Evolutionary conservation across 1,140 invertebrate species (phyloP).

Genomic region (Ceratoteleas bidentatus): DNA sequence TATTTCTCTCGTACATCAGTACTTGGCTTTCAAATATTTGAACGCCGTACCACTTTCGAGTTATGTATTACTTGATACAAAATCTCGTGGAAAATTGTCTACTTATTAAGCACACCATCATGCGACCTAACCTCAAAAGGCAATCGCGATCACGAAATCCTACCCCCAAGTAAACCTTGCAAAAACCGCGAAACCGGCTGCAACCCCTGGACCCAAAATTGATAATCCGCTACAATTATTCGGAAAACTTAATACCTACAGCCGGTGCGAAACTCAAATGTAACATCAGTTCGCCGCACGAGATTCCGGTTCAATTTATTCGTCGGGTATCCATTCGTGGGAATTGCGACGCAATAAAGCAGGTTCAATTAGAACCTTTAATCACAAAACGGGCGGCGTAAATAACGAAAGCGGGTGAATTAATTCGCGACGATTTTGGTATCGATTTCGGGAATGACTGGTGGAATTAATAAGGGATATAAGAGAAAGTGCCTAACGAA

Average conservation of each 20-base stretch:
- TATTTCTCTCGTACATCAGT: too few relatives aligned
- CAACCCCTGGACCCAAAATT: too few relatives aligned
- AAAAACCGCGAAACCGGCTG: too few relatives aligned
- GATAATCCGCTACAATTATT: not conserved
- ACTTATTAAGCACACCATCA: too few relatives aligned
- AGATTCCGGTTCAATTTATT: constrained; percentile 1
- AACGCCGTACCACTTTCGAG: too few relatives aligned
- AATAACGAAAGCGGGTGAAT: constrained; percentile 24
- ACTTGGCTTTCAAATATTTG: too few relatives aligned
- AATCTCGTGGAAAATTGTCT: too few relatives aligned
- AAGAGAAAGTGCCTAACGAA: constrained; percentile 47
- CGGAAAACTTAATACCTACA: not conserved
- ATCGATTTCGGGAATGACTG: constrained; percentile 40
- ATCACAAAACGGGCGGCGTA: constrained; percentile 13
- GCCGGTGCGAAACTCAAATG: not conserved
- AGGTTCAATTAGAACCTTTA: constrained; percentile 22
- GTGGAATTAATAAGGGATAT: constrained; percentile 46
- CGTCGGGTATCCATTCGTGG: not conserved
- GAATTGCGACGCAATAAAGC: constrained; percentile 1
- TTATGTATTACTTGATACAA: too few relatives aligned
- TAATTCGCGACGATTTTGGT: constrained; percentile 35
- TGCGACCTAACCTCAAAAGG: too few relatives aligned
- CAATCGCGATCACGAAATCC: too few relatives aligned
- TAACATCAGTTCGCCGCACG: not conserved
- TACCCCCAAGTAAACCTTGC: too few relatives aligned